Base-by-base conservation (phyloP, 2,797 vertebrate genomes). In the Crocidura indochinensis region DNA sequence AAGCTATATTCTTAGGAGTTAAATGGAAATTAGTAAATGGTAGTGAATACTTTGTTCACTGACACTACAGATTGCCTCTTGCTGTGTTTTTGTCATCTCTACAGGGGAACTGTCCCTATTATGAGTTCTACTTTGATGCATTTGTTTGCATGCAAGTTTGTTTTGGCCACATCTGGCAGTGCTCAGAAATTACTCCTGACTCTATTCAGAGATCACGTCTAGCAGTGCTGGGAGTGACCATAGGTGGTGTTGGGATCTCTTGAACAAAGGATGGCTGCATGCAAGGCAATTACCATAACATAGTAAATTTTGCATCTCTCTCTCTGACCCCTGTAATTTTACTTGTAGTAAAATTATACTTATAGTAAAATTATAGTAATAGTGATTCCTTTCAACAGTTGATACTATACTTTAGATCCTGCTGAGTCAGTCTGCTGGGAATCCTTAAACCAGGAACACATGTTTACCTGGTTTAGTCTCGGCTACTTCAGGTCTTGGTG, bases 391-490 rank as follows among this genome's bases (percentile, higher is more conserved):
- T 56, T 2, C 22, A 72, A 17, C 62, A 44, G 14, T 2, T 77
- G 46, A n/a, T 29, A 60, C 46, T 75, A 74, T 38, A 53, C 72
- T 44, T 9, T 5, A 73, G 44, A 38, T 20, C 3, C 62, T 69
- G 24, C 46, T 78, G 29, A 20, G 7, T 92, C 80, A 31, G 62
- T 22, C 29, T 93, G 29, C 71, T 83, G 46, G 9, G 65, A 47
- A 27, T 84, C 65, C 68, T 85, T 75, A 89, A 73, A 91, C 89
- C 47, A 87, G 83, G 69, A 67, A 76, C 10, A 80, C 3, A 15
- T 67, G 84, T 95, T 96, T 97, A 97, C 98, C 96, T 97, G 94
- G 92, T 93, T 91, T 97, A 53, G 76, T 95, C 51, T 87, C 93
- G 82, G 97, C 90, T 69, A 80, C 91, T 68, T 97, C 96, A 91